A percentile compares a stretch with the other conserved stretches of the same genome.
Conservation (phyloP, 2,113 vertebrate genomes). For the Channa maculata region DNA sequence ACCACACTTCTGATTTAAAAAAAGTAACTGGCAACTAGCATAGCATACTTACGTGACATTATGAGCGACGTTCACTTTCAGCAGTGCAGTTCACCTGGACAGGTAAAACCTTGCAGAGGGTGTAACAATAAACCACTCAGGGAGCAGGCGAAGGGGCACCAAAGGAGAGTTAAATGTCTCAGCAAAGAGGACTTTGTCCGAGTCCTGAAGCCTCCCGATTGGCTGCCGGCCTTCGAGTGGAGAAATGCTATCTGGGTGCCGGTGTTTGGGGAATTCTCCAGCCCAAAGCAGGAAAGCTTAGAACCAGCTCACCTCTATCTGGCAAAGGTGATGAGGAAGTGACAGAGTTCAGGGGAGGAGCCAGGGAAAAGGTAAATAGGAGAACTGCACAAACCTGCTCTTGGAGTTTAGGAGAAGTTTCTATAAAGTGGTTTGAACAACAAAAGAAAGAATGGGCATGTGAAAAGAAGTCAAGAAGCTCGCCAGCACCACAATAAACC, state of each 20-base stretch:
- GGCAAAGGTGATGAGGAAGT: conserved; percentile 78
- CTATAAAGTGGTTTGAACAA: background rate
- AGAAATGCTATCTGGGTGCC: conserved; percentile 49
- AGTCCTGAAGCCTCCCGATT: conserved; percentile 32
- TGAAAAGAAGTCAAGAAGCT: background rate
- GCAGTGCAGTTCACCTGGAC: conserved; percentile 67
- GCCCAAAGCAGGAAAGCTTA: conserved; percentile 8
- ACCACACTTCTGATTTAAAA: background rate
- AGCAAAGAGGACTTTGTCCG: conserved; percentile 75
- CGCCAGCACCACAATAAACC: background rate
- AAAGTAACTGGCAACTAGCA: background rate
- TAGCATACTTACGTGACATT: conserved; percentile 64
- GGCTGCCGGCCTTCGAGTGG: conserved; percentile 14
- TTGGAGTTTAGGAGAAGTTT: conserved; percentile 25
- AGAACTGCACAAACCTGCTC: conserved; percentile 73
- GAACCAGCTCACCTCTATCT: conserved; percentile 57
- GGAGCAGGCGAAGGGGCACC: conserved; percentile 40
- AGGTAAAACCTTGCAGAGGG: conserved; percentile 72
- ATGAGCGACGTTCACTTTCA: conserved; percentile 46
- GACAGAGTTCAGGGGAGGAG: conserved; percentile 51
- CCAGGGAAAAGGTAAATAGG: conserved; percentile 62
- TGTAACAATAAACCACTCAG: conserved; percentile 69
- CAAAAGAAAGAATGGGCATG: background rate
- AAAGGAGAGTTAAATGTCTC: conserved; percentile 54
- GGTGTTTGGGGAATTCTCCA: conserved; percentile 37